Evolutionary conservation across 2,797 vertebrate species (phyloP).

Genomic region (Apogon hyalosoma): DNA sequence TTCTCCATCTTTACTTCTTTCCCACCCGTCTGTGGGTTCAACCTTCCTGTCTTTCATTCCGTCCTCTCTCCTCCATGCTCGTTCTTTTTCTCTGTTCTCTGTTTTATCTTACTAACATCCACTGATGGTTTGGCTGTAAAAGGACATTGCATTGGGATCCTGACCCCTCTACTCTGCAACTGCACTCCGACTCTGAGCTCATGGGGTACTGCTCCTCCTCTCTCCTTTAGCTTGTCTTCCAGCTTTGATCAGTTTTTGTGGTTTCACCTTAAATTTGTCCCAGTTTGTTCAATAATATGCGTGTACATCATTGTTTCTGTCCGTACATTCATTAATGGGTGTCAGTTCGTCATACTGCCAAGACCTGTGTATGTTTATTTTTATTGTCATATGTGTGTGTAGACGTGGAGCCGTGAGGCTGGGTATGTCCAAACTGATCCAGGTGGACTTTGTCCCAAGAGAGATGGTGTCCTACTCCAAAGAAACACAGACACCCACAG

Average conservation of each 20-base stretch:
- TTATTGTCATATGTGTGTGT: slow-evolving; percentile 33
- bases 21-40: slow-evolving; percentile 47
- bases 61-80: slow-evolving; percentile 15
- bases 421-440: slow-evolving; percentile 96
- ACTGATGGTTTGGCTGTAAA: slow-evolving; percentile 92
- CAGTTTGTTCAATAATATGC: slow-evolving; percentile 56
- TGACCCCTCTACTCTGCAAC: slow-evolving; percentile 99
- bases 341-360: slow-evolving; percentile 7
- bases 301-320: slow-evolving; percentile 61
- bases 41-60: slow-evolving; percentile 42
- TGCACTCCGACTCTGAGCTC: slow-evolving; percentile 99
- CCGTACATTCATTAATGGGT: slow-evolving; percentile 24
- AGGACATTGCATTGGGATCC: slow-evolving; percentile 99
- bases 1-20: slow-evolving; percentile 50
- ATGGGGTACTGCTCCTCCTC: slow-evolving; percentile 97
- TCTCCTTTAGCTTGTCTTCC: slow-evolving; percentile 79
- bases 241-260: slow-evolving; percentile 59
- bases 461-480: slow-evolving; percentile 96
- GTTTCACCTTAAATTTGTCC: slow-evolving; percentile 70
- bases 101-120: slow-evolving; percentile 87
- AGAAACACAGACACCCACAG: slow-evolving; percentile 95
- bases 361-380: slow-evolving; percentile 19
- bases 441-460: slow-evolving; percentile 95
- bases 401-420: slow-evolving; percentile 94
- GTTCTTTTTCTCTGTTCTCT: slow-evolving; percentile 50